Percentiles rank a stretch among this genome's conserved stretches.
Conservation (phyloP, 2,888 invertebrate species). For the Chaetoderma sp. region DNA sequence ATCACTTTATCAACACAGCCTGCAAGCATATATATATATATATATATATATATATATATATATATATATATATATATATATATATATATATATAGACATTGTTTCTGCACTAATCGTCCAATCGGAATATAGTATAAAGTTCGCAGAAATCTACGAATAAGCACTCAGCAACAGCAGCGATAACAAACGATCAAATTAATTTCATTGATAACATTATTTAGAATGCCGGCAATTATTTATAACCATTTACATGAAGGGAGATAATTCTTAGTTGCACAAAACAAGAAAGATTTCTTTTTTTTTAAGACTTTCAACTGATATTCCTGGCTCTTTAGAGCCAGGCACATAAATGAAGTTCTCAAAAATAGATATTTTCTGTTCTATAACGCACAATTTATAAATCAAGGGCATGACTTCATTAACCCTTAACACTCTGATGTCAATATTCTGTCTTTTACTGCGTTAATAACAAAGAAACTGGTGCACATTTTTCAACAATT, state of each 20-base stretch:
- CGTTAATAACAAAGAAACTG: too few species aligned
- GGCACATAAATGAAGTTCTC: too few species aligned
- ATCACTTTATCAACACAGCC: too few species aligned
- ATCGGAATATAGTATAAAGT: background rate
- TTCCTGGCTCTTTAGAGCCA: too few species aligned
- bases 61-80: background rate
- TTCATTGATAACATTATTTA: background rate
- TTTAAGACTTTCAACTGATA: background rate
- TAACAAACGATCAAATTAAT: background rate
- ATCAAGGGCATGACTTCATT: too few species aligned
- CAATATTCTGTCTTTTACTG: too few species aligned
- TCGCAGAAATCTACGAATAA: background rate
- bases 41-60: slow-evolving; percentile 1
- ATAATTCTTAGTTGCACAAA: background rate
- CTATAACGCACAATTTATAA: too few species aligned
- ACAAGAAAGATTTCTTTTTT: background rate
- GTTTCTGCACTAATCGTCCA: background rate
- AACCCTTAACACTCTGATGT: too few species aligned
- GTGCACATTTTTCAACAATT: too few species aligned
- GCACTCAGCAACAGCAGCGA: background rate
- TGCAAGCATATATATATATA: background rate
- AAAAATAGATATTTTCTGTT: too few species aligned
- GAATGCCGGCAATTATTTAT: background rate
- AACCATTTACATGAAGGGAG: background rate
- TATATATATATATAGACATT: too few species aligned